Base-by-base conservation (phyloP, 2,113 vertebrate species). In the Hyla sarda region DNA sequence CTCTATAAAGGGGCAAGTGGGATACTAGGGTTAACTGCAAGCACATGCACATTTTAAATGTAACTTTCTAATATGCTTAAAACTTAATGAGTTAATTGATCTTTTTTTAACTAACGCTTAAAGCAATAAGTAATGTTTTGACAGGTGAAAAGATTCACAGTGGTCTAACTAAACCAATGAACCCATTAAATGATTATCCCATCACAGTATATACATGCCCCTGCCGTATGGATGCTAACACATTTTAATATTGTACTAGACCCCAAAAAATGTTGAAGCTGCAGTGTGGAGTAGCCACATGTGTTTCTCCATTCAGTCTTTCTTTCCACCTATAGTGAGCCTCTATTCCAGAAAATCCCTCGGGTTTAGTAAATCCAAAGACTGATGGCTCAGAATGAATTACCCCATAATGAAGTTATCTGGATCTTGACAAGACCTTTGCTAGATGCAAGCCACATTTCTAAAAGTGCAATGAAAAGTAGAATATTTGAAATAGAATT, bases 381-480 rank as follows among this genome's bases (percentile, higher is more conserved):
- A 82, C n/a, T 82, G 13, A 30, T 82, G n/a, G 34, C 2, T 12
- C 2, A 28, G 25, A 25, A 82, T 67, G 2, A 82, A 71, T 71
- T 52, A n/a, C 23, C 0, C 37, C 17, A 13, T 82, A 52, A 30
- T 71, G n/a, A 71, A 80, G 50, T 52, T 0, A 71, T 82, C 45
- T 50, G 28, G 21, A 28, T 52, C 52, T 71, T 82, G 80, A 82
- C 79, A 67, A 34, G 80, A 50, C 28, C 25, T 11, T 52, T 71
- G 11, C 3, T 28, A 13, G 25, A 67, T 65, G n/a, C n/a, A 28
- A 12, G 58, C n/a, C n/a, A 34, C 17, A 19, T 4, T 32, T 69
- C 16, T 8, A 69, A 69, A 34, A 69, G n/a, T 16, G 7, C n/a
- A 48, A 47, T 47, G 32, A 28, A 67, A 81, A 67, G 58, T n/a